phyloP scores from a whole-genome alignment of 2,797 vertebrate species.

The Alexandromys oeconomus region DNA sequence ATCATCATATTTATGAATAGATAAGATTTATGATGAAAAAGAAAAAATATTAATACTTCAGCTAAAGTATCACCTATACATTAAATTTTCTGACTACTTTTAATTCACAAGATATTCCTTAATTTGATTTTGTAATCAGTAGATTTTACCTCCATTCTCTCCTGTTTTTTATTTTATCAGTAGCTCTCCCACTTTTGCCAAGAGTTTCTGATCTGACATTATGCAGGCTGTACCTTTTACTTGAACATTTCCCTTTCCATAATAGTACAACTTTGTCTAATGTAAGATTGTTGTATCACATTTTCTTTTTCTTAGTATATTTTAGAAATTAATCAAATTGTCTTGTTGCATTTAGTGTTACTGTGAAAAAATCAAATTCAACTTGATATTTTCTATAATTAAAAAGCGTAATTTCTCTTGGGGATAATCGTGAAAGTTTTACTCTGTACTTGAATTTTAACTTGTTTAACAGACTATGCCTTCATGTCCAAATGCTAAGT shows the following conservation, averaged over 20 bases:
- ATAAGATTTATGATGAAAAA: neutral
- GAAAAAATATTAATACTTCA: neutral
- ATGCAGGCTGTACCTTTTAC: neutral
- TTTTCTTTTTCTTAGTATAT: neutral
- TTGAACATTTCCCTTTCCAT: slow-evolving; percentile 40
- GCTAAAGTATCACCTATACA: neutral
- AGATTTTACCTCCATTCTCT: neutral
- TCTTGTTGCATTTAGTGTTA: slow-evolving; percentile 34
- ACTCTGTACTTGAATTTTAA: slow-evolving; percentile 46
- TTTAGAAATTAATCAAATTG: slow-evolving; percentile 45
- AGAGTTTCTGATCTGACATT: neutral
- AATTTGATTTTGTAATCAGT: neutral
- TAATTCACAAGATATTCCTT: neutral
- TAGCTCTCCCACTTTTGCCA: neutral
- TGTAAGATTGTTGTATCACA: slow-evolving; percentile 33
- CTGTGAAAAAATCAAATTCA: slow-evolving; percentile 47
- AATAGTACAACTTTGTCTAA: slow-evolving; percentile 12
- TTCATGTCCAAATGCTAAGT: slow-evolving; percentile 48
- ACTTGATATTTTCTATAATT: neutral
- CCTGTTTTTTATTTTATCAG: neutral
- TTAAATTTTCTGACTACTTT: neutral
- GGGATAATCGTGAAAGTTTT: neutral
- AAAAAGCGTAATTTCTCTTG: neutral
- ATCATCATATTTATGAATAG: neutral
- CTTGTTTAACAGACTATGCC: neutral